Evolutionary conservation across 2,113 vertebrate species (phyloP), one percentile per base, ranked within the genome.

Genomic region (Campylomormyrus tamandua): DNA sequence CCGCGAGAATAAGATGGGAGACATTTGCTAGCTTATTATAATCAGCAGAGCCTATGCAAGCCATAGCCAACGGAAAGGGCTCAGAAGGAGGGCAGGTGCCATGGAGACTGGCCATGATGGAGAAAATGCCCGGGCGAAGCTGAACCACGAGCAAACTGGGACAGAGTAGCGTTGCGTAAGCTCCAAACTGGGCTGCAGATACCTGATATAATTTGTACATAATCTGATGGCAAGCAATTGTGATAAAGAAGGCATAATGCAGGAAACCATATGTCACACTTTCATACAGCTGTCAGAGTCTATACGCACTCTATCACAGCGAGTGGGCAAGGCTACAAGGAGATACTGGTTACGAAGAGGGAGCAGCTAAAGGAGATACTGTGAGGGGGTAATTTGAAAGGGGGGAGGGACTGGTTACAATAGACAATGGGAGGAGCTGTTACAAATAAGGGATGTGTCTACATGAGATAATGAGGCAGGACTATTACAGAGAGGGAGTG

Each of bases 71-170:
- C 3, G 24, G 46, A 19, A 89, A 74, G 86, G 62, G 50, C 8
- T 62, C 39, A 94, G 92, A 94, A 93, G 90, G 93, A 94, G 94
- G 94, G 94, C 93, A 50, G 49, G 56, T 35, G 88, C 86, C 74
- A 2, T 24, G 27, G 39, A 50, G 42, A 83, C 45, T 74, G 15
- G 24, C n/a, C 46, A n/a, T 7, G 93, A 92, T 94, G 31, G 19
- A 42, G 31, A 27, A 58, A n/a, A 83, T 24, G 48, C 74, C 31
- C 19, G 45, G 88, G 50, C 24, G 50, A 83, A 56, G 48, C 49
- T 17, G 49, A 35, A 13, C 24, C 1, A 45, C 19, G 35, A 42
- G 27, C 15, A 77, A 89, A 39, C 19, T 49, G 11, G 50, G 17
- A 13, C 3, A 56, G 70, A 83, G n/a, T 39, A 31, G 66, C 7